Evolutionary conservation across 1,140 invertebrate genomes (phyloP).

Genomic region (Cheumatopsyche charites): DNA sequence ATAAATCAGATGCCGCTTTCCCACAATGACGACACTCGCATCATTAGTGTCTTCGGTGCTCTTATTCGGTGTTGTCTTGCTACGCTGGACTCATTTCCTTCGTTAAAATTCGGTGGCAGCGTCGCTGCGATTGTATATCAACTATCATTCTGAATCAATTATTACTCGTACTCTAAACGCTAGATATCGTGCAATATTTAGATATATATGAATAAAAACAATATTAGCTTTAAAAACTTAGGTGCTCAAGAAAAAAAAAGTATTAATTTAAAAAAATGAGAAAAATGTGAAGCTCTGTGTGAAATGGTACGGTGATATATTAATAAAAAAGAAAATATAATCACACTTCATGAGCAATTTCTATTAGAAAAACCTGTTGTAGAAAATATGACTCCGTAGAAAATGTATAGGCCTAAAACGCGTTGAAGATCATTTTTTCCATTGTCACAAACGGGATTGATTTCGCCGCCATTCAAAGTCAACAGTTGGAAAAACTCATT

Average conservation of each 20-base stretch:
- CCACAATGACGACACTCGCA: conserved; percentile 74
- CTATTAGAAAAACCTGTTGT: conserved; percentile 38
- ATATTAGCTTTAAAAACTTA: conserved; percentile 50
- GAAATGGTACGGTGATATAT: conserved; percentile 11
- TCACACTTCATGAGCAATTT: conserved; percentile 28
- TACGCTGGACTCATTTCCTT: conserved; percentile 25
- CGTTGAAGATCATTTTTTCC: conserved; percentile 30
- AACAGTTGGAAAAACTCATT: conserved; percentile 20
- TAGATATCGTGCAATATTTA: conserved; percentile 49
- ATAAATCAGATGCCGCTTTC: conserved; percentile 80
- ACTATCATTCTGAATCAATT: conserved; percentile 45
- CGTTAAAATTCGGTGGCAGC: conserved; percentile 15
- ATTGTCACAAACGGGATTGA: conserved; percentile 40
- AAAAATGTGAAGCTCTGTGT: conserved; percentile 37
- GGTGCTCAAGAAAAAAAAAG: conserved; percentile 48
- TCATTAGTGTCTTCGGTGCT: conserved; percentile 40
- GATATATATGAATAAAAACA: conserved; percentile 44
- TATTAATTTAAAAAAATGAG: conserved; percentile 42
- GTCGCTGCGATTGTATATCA: conserved; percentile 31
- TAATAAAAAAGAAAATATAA: too few relatives aligned
- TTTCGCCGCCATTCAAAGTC: conserved; percentile 38
- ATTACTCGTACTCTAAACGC: conserved; percentile 44
- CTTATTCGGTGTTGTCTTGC: conserved; percentile 29
- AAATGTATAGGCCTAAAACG: conserved; percentile 37
- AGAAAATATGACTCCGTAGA: conserved; percentile 32